Base-by-base conservation (phyloP, 1,140 invertebrate genomes). In the Drosophila bocki region DNA sequence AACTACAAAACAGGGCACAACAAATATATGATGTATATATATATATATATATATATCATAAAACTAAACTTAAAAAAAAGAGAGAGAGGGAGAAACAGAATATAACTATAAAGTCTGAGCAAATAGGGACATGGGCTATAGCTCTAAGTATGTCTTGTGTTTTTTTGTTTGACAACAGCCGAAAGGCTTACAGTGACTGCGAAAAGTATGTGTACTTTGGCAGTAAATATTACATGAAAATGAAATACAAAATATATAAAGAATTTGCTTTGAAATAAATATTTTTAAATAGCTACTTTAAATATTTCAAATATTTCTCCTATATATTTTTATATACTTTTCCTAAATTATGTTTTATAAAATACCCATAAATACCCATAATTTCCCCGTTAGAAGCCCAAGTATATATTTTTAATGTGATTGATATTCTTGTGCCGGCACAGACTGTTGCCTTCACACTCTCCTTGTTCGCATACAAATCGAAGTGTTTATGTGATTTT, bases 401-500 rank as follows among this genome's bases (percentile, higher is more conserved):
- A 29, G 15, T 50, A 19, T 19, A 22, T 15, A 37, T 22, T 22
- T 7, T 19, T 6, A 37, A 22, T 15, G 37, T 37, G 33, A 42
- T 47, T 44, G 15, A 29, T 44, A 47, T 29, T n/a, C 26, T 62
- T 60, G 77, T 75, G 72, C 29, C 29, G 13, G 41, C 51, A 60
- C 37, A 32, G 59, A 76, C 33, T 85, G 65, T 78, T 29, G 26
- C 26, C 26, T 57, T 29, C 26, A 39, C 61, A 54, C 42, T 59
- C 51, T 50, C 39, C 12, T n/a, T 37, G 29, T 22, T 59, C 64
- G 64, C 64, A 82, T 62, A 70, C 68, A 70, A 80, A 83, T 83
- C 62, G 60, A 83, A 80, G 67, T 79, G 53, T 88, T 88, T 83
- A 62, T 82, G 51, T 70, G 82, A 82, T 74, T 74, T 82, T 76